Percentiles rank a stretch among this genome's conserved stretches.
phyloP scores from a whole-genome alignment of 2,888 invertebrate genomes.

The Gymnosoma rotundatum region DNA sequence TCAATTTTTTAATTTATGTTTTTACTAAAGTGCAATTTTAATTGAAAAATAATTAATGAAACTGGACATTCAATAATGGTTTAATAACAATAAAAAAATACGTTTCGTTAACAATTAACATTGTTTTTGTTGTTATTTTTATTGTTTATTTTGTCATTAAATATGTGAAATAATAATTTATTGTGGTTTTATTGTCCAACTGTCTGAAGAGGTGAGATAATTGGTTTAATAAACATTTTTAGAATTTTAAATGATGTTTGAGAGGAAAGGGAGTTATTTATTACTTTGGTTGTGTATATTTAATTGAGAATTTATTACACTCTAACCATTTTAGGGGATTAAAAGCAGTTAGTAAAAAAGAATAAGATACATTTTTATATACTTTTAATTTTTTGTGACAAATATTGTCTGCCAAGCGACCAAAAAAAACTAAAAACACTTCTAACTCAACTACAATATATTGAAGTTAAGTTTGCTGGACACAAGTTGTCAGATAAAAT shows the following conservation, averaged over 20 bases:
- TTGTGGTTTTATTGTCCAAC: background rate
- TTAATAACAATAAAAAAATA: constrained; percentile 13
- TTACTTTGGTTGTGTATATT: too few relatives aligned
- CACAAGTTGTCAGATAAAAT: too few relatives aligned
- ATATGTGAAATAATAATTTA: background rate
- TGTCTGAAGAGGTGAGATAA: constrained; percentile 16
- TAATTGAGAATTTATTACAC: too few relatives aligned
- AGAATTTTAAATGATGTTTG: background rate
- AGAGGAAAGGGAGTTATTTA: background rate
- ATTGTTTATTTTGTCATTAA: background rate
- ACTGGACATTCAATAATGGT: constrained; percentile 27
- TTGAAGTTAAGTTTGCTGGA: too few relatives aligned
- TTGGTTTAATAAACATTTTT: background rate
- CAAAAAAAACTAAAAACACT: too few relatives aligned
- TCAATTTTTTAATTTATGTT: constrained; percentile 5
- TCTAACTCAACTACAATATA: too few relatives aligned
- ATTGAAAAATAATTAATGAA: constrained; percentile 56
- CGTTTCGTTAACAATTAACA: background rate
- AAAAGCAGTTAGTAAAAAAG: too few relatives aligned
- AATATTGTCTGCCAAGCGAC: too few relatives aligned
- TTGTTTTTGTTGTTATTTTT: background rate
- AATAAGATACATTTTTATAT: too few relatives aligned
- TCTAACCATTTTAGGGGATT: too few relatives aligned
- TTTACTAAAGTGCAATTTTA: constrained; percentile 46
- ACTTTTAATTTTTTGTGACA: too few relatives aligned